Evolutionary conservation across 2,113 vertebrate genomes (phyloP).

Genomic region (Anser cygnoides): DNA sequence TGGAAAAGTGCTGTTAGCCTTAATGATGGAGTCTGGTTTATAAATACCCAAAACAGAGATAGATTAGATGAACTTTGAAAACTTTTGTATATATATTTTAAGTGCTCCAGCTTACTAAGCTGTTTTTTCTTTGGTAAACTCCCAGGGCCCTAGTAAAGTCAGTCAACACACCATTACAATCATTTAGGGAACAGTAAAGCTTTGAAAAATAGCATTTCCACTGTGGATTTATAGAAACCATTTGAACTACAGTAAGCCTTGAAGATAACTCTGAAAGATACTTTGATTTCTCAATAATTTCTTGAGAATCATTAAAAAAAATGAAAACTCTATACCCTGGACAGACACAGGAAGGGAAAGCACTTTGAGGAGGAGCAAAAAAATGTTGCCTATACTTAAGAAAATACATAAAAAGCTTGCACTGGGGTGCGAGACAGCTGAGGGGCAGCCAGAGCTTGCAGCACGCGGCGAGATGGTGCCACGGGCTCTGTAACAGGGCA

Average conservation of each 20-base stretch:
- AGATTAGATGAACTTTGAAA: conserved; percentile 13
- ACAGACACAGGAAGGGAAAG: background rate
- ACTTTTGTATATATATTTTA: background rate
- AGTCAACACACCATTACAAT: conserved; percentile 63
- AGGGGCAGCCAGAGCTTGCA: no score
- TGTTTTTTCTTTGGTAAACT: conserved; percentile 20
- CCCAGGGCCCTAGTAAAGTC: conserved; percentile 49
- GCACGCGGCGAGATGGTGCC: no score
- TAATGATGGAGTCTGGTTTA: background rate
- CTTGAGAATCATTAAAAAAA: conserved; percentile 47
- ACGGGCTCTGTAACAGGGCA: background rate
- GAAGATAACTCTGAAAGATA: conserved; percentile 44
- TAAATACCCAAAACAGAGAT: background rate
- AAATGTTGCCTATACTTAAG: rapidly evolving
- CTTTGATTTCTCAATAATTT: conserved; percentile 72
- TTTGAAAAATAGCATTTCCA: conserved; percentile 61
- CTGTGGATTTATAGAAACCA: conserved; percentile 62
- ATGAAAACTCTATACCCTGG: conserved; percentile 14
- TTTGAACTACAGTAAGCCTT: conserved; percentile 59
- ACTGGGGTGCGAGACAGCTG: no score
- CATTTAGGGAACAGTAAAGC: conserved; percentile 69
- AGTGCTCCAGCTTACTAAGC: conserved; percentile 53
- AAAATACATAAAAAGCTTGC: background rate
- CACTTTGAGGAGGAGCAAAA: background rate
- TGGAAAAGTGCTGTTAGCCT: background rate